phyloP scores from a whole-genome alignment of 2,888 invertebrate species.

The Habrosyne pyritoides region DNA sequence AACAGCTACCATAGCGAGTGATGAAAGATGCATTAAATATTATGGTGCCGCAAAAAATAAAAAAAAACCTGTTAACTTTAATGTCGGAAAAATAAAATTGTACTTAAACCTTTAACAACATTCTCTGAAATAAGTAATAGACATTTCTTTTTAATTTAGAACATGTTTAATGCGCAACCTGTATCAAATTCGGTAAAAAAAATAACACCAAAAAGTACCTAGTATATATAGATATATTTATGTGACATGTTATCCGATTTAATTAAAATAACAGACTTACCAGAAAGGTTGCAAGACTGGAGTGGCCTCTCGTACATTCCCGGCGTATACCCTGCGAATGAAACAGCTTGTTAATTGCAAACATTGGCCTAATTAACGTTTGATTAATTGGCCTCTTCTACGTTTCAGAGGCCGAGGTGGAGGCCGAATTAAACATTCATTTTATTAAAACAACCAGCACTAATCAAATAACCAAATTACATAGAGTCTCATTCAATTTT shows the following conservation, averaged over 20 bases:
- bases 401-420: neutral
- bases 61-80: too few species aligned
- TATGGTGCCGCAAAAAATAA: too few species aligned
- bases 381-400: conserved; percentile 4
- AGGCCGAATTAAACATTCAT: neutral
- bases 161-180: too few species aligned
- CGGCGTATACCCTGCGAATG: neutral
- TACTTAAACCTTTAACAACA: too few species aligned
- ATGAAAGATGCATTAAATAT: too few species aligned
- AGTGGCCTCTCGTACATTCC: neutral
- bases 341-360: conserved; percentile 2
- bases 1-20: too few species aligned
- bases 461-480: neutral
- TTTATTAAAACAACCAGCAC: neutral
- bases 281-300: neutral
- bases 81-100: too few species aligned
- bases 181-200: neutral
- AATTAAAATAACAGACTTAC: neutral
- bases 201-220: neutral
- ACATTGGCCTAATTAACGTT: conserved; percentile 1
- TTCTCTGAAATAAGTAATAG: too few species aligned
- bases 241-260: neutral
- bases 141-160: too few species aligned
- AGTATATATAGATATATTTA: neutral
- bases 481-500: neutral